phyloP scores from a whole-genome alignment of 2,797 vertebrate species.

The Syndactyla subalaris region DNA sequence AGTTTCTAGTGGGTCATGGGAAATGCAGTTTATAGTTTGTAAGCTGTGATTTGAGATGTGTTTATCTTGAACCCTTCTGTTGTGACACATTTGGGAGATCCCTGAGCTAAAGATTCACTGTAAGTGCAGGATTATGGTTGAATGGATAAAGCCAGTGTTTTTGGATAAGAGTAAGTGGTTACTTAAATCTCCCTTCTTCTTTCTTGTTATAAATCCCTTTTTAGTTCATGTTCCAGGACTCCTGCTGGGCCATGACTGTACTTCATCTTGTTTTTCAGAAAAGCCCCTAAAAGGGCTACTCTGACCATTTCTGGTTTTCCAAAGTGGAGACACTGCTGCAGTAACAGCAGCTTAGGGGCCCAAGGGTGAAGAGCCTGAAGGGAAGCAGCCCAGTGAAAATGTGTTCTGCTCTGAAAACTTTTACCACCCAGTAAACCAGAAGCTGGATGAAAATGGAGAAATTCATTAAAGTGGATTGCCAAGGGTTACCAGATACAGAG shows the following conservation, averaged over 20 bases:
- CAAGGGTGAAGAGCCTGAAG: not conserved
- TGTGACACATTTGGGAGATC: not conserved
- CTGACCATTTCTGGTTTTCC: not conserved
- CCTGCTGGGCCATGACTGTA: not conserved
- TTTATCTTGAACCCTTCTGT: not conserved
- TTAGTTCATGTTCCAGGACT: not conserved
- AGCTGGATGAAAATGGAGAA: not conserved
- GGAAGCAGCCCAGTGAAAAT: not conserved
- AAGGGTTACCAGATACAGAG: not conserved
- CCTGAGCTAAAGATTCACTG: not conserved
- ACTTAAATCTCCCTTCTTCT: not conserved
- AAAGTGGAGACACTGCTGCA: not conserved
- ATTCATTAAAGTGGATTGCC: not conserved
- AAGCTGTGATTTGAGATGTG: not conserved
- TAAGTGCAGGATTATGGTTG: not conserved
- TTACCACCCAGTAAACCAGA: not conserved
- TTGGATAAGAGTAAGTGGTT: not conserved
- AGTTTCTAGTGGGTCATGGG: not conserved
- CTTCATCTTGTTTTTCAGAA: not conserved
- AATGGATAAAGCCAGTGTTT: not conserved
- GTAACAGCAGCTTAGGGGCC: not conserved
- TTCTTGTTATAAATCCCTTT: not conserved
- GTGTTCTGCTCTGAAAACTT: not conserved
- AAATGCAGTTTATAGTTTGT: not conserved
- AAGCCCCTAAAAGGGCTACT: not conserved